Evolutionary conservation across 2,888 invertebrate species (phyloP).

Genomic region (Drepanosiphum platanoidis): DNA sequence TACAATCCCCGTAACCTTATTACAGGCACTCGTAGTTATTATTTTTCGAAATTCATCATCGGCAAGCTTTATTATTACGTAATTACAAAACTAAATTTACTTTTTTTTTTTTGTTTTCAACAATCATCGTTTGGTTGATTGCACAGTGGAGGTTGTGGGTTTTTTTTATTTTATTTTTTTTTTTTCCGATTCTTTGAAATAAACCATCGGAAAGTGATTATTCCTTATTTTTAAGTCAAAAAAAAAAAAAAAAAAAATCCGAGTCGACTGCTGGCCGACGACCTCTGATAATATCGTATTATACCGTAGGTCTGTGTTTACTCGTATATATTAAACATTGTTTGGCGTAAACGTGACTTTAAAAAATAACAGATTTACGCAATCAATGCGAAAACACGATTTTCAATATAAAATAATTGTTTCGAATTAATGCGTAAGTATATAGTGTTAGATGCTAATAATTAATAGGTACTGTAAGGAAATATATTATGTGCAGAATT

Average conservation of each 20-base stretch:
- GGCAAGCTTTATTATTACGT: neutral
- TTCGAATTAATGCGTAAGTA: neutral
- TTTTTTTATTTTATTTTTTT: too few species aligned
- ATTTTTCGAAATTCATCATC: neutral
- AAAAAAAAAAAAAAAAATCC: too few species aligned
- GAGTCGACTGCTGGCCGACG: constrained; percentile 31
- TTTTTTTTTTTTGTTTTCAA: constrained; percentile 28
- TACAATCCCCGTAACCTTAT: too few species aligned
- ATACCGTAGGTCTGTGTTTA: constrained; percentile 5
- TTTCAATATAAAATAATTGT: constrained; percentile 12
- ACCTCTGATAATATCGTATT: constrained; percentile 22
- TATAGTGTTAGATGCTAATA: neutral
- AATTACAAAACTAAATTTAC: constrained; percentile 14
- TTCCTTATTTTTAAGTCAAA: constrained; percentile 22
- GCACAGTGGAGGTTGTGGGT: constrained; percentile 32
- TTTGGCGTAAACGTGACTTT: constrained; percentile 27
- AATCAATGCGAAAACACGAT: constrained; percentile 26
- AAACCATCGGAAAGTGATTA: constrained; percentile 49
- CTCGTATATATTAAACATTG: neutral
- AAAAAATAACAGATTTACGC: constrained; percentile 38
- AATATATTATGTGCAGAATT: too few species aligned
- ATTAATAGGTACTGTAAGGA: neutral
- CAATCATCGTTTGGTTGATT: constrained; percentile 49
- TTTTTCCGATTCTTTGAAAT: constrained; percentile 12
- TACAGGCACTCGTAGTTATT: too few species aligned